phyloP scores from a whole-genome alignment of 1,140 invertebrate genomes.

The Ctenoplectra terminalis region DNA sequence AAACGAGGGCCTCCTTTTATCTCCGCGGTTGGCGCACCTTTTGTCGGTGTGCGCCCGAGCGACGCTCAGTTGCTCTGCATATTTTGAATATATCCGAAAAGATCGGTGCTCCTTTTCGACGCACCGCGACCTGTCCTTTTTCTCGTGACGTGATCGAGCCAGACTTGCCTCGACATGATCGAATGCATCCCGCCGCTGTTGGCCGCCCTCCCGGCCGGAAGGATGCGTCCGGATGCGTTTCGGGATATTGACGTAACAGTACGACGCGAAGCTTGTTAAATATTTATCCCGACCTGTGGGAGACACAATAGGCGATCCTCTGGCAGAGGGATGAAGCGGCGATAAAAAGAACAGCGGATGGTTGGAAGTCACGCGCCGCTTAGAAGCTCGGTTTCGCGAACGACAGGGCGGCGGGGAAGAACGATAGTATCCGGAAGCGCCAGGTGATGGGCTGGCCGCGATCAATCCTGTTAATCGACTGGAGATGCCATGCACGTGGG shows the following conservation, averaged over 20 bases:
- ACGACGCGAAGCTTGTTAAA: conserved; percentile 56
- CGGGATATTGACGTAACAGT: conserved; percentile 63
- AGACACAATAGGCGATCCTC: conserved; percentile 40
- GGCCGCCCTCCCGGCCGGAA: conserved; percentile 58
- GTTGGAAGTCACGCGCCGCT: conserved; percentile 54
- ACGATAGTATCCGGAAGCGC: conserved; percentile 33
- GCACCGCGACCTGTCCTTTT: not conserved
- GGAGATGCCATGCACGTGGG: not conserved
- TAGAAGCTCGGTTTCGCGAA: conserved; percentile 15
- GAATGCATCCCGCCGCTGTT: conserved; percentile 40
- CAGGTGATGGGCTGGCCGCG: conserved; percentile 30
- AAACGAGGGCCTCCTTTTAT: conserved; percentile 45
- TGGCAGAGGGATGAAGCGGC: not conserved
- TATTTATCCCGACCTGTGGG: conserved; percentile 64
- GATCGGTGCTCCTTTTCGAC: conserved; percentile 33
- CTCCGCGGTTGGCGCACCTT: conserved; percentile 51
- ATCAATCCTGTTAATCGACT: conserved; percentile 29
- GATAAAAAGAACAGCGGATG: conserved; percentile 49
- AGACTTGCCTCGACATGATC: conserved; percentile 39
- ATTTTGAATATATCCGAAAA: conserved; percentile 63
- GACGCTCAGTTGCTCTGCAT: conserved; percentile 66
- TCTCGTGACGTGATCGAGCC: conserved; percentile 11
- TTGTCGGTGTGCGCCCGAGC: conserved; percentile 69
- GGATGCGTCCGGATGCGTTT: conserved; percentile 50
- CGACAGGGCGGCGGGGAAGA: not conserved